Conservation (phyloP, 2,888 invertebrate species). For the Spatulosminthurus flaviceps region DNA sequence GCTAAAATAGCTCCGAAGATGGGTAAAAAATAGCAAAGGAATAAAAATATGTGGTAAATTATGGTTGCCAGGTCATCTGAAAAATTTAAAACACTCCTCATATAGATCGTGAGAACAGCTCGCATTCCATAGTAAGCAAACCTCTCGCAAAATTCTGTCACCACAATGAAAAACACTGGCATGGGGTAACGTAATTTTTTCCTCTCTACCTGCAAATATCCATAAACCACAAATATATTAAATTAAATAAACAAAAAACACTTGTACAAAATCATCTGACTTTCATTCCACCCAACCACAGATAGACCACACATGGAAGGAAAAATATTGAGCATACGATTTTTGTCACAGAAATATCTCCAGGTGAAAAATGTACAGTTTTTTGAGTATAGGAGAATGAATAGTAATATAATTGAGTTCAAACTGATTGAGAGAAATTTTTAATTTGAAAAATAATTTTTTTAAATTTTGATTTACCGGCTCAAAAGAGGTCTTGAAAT, state of each 20-base stretch:
- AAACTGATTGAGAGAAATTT: no score
- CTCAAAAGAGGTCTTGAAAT: no score
- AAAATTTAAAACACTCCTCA: conserved; percentile 80
- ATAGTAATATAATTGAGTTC: no score
- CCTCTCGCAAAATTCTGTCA: conserved; percentile 66
- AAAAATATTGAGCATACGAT: no score
- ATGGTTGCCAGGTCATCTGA: conserved; percentile 80
- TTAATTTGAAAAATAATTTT: no score
- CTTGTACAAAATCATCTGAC: no score
- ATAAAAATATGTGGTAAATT: conserved; percentile 87
- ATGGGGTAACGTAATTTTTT: conserved; percentile 54
- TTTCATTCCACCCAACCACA: no score
- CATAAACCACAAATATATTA: not conserved
- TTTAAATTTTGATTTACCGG: no score
- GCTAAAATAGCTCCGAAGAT: conserved; percentile 91
- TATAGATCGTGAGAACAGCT: conserved; percentile 93
- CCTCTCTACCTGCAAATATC: not conserved
- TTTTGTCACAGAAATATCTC: no score
- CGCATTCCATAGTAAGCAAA: conserved; percentile 98
- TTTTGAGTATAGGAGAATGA: no score
- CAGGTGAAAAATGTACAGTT: no score
- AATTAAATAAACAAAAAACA: not conserved
- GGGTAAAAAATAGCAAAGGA: conserved; percentile 90
- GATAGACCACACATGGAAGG: no score
- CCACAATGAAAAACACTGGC: conserved; percentile 57